These are phyloP conservation scores for Chelonia mydas DNA, from an alignment of 2,797 vertebrate genomes.

Conservation along the genomic window DNA sequence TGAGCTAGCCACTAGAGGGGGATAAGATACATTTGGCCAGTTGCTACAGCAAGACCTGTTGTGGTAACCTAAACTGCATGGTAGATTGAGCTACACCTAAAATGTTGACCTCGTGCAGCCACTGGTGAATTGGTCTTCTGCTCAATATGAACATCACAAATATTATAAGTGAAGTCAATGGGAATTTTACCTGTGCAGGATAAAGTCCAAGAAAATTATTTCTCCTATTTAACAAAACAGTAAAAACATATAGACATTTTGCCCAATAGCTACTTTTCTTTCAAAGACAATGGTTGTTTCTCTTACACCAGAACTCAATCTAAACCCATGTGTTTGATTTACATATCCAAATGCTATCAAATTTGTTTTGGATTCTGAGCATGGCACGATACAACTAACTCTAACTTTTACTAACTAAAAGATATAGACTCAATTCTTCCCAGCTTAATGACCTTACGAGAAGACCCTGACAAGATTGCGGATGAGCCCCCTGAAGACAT, in stretches of 20 bases:
- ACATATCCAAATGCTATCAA: neutral
- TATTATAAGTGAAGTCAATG: neutral
- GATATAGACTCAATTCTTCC: conserved; percentile 44
- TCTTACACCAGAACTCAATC: neutral
- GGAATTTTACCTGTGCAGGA: neutral
- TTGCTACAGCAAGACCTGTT: accelerated
- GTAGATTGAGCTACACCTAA: neutral
- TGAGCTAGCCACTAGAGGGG: neutral
- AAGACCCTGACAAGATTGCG: conserved; percentile 57
- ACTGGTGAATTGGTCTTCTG: neutral
- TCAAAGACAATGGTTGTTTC: neutral
- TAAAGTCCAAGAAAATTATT: neutral
- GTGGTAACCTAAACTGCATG: neutral
- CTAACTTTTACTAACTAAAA: conserved; percentile 29
- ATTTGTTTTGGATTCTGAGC: neutral
- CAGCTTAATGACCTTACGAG: conserved; percentile 44
- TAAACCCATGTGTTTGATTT: neutral
- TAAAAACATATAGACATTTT: neutral
- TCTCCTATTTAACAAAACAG: neutral
- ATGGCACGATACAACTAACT: neutral
- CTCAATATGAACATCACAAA: neutral
- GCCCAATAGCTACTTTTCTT: neutral
- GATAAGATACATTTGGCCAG: neutral
- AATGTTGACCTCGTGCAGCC: neutral
- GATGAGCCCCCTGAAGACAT: conserved; percentile 25